Evolutionary conservation across 2,888 invertebrate genomes (phyloP), one percentile per base, ranked within the genome.

Genomic region (Cephus rjabovi): DNA sequence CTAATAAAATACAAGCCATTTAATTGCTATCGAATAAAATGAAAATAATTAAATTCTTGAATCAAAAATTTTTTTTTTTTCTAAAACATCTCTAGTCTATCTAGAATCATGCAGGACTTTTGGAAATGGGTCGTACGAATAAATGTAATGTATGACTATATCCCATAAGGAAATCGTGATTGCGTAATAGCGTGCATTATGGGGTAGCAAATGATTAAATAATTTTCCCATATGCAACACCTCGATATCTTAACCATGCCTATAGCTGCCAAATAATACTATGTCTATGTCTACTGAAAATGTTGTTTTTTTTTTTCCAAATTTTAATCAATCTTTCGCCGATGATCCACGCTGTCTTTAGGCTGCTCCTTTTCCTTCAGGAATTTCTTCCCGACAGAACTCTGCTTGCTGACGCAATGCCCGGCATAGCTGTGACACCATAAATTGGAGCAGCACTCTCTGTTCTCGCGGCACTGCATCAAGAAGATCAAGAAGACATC

Each of bases 391-490:
- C 31, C 12, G 31, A 23, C 74, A 23, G n/a, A 30, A 30, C 79
- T 70, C 34, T 33, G 74, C 15, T 70, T 73, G 76, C 79, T 76
- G 34, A 79, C 79, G 79, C 79, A 79, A 11, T 70, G 56, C 12
- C 74, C 76, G 6, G 79, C 79, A 69, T 79, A 79, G 69, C n/a
- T 31, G 35, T 37, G 30, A 73, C 79, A 79, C 79, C 79, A 79
- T 68, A 79, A 73, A 56, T 77, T 12, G 23, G 73, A n/a, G 73
- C 79, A 79, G 79, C 79, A 79, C 1, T 79, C 73, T 9, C 37
- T 33, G 69, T 1, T 37, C 69, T 69, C 74, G 9, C 30, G 73
- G 35, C 79, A 79, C 79, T 79, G 74, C 37, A 74, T 74, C 37
- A 34, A 74, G 74, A 74, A 74, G 35, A 56, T 56, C 56, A 56